Conservation (phyloP, 2,797 vertebrate genomes). For the Myotis pilosus region DNA sequence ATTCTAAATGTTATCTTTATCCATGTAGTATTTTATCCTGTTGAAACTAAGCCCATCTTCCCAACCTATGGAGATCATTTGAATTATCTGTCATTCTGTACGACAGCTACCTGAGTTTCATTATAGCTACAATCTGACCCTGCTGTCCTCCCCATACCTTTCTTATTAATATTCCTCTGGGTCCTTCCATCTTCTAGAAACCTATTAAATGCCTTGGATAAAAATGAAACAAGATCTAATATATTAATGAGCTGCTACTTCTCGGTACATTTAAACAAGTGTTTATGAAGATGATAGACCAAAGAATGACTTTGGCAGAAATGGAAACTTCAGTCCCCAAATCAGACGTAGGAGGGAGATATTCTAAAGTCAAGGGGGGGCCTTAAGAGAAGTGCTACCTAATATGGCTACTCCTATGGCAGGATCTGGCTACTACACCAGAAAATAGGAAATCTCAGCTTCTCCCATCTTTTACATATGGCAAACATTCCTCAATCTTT, state of each 20-base stretch:
- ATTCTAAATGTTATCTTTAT: conserved; percentile 22
- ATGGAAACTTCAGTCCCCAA: neutral
- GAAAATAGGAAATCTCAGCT: neutral
- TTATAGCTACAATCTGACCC: neutral
- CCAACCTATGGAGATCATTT: neutral
- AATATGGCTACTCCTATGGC: neutral
- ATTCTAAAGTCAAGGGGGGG: neutral
- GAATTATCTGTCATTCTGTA: neutral
- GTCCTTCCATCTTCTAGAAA: neutral
- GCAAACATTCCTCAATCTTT: neutral
- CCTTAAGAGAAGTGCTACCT: neutral
- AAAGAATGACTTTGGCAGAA: conserved; percentile 23
- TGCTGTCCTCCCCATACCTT: neutral
- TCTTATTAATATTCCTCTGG: neutral
- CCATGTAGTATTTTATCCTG: neutral
- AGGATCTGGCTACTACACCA: neutral
- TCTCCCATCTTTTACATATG: neutral
- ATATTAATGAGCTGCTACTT: neutral
- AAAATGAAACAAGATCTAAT: neutral
- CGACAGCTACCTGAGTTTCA: neutral
- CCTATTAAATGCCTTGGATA: neutral
- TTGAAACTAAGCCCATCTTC: neutral
- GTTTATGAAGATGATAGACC: conserved; percentile 2
- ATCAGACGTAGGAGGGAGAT: neutral
- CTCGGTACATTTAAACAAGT: neutral